Evolutionary conservation across 2,797 vertebrate species (phyloP), one percentile per base, ranked within the genome.

Genomic region (Sebastes nivosus): DNA sequence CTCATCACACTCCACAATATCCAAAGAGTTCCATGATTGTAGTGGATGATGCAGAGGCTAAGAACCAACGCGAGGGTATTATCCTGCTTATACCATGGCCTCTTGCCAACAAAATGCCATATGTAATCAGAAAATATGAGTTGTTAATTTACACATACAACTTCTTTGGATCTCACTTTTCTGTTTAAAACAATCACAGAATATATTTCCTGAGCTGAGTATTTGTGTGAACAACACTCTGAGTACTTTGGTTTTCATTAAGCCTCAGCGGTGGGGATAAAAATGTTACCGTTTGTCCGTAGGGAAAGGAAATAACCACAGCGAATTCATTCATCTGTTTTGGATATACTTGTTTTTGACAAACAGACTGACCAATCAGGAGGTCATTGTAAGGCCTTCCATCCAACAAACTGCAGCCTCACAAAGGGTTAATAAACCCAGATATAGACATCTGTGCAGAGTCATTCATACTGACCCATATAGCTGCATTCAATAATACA

Each of bases 401-500:
- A 63, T 59, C 6, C 20, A 72, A 6, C 61, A 67, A 42, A 73
- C 32, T 50, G 52, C 29, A 42, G 30, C n/a, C 57, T 27, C 13
- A 3, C 64, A 70, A 70, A 63, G 54, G 50, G 52, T 80, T 77
- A 73, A 74, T 42, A 69, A 74, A 80, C 65, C 8, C 72, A 83
- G 59, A 71, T 22, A 32, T 38, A 71, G 10, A 8, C 22, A 58
- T 57, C 77, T 75, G n/a, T 80, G 66, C 66, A 76, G 32, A 46
- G 60, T 77, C 79, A 69, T 67, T 76, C 69, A 77, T 24, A 27
- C 20, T 71, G 60, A 81, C 75, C 72, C 60, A 70, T 32, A 69
- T 61, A 83, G 32, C 73, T 82, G 52, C 12, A 57, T 88, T 70
- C 69, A 27, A 83, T 70, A 72, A 66, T 27, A 66, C 54, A 42